Conservation (phyloP, 2,888 invertebrate genomes). For the Rotaria magnacalcarata region DNA sequence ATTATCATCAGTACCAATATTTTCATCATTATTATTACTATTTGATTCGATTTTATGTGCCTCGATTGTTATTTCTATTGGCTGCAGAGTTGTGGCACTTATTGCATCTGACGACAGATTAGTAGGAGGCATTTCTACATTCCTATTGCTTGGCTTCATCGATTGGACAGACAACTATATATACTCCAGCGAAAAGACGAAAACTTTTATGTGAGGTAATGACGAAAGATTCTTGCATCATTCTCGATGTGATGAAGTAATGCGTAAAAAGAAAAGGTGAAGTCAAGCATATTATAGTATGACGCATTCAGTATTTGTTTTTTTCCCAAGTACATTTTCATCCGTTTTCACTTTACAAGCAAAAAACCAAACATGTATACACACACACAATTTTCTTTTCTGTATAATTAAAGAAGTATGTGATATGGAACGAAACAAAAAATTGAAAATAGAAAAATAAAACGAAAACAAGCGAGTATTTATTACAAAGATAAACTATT, state of each 20-base stretch:
- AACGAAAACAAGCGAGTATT: background rate
- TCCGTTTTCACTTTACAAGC: background rate
- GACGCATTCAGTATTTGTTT: too few species aligned
- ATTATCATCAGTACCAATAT: background rate
- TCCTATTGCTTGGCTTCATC: too few species aligned
- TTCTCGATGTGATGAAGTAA: background rate
- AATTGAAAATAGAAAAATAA: background rate
- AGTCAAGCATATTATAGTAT: background rate
- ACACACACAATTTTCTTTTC: background rate
- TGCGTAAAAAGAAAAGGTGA: background rate
- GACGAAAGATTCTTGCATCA: background rate
- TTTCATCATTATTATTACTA: background rate
- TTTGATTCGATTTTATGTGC: background rate
- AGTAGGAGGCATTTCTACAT: too few species aligned
- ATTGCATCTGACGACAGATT: too few species aligned
- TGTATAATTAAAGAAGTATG: background rate
- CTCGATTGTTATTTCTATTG: too few species aligned
- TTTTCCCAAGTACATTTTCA: too few species aligned
- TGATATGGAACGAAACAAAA: background rate
- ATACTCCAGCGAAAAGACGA: background rate
- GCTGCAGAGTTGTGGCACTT: too few species aligned
- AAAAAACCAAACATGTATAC: background rate
- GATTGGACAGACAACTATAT: too few species aligned
- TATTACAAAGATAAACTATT: background rate
- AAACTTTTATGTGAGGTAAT: background rate